A percentile compares a stretch with the other conserved stretches of the same genome.
Evolutionary conservation across 2,888 invertebrate genomes (phyloP).

Genomic region (Ormyrus rosae): DNA sequence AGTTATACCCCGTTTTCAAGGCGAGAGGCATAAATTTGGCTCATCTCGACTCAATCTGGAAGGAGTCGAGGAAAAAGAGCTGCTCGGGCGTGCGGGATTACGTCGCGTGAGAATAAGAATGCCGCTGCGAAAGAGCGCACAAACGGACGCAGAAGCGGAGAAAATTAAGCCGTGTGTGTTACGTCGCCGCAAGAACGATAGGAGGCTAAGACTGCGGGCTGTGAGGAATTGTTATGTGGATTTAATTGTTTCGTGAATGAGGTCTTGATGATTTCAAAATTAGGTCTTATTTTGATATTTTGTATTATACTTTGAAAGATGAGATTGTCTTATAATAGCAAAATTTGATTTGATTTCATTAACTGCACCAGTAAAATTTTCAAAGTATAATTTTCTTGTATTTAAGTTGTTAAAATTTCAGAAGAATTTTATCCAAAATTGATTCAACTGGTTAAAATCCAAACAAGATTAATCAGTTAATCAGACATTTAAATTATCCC

Average conservation of each 20-base stretch:
- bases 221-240: constrained; percentile 5
- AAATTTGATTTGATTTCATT: no score
- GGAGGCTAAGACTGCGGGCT: not conserved
- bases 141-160: constrained; percentile 20
- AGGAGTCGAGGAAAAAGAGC: not conserved
- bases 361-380: no score
- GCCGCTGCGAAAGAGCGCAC: constrained; percentile 1
- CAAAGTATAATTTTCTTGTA: no score
- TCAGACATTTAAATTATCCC: no score
- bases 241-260: not conserved
- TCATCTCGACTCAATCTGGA: constrained; percentile 2
- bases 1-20: not conserved
- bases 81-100: not conserved
- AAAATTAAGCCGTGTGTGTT: constrained; percentile 39
- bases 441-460: no score
- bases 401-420: no score
- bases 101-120: constrained; percentile 17
- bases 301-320: no score
- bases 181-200: constrained; percentile 4
- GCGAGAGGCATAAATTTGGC: constrained; percentile 28
- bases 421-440: no score
- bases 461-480: no score
- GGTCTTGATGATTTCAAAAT: no score
- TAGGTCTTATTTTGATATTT: no score
- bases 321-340: no score